These are phyloP conservation scores for Onychomys torridus DNA, from an alignment of 2,797 vertebrate species.

Conservation along the genomic window DNA sequence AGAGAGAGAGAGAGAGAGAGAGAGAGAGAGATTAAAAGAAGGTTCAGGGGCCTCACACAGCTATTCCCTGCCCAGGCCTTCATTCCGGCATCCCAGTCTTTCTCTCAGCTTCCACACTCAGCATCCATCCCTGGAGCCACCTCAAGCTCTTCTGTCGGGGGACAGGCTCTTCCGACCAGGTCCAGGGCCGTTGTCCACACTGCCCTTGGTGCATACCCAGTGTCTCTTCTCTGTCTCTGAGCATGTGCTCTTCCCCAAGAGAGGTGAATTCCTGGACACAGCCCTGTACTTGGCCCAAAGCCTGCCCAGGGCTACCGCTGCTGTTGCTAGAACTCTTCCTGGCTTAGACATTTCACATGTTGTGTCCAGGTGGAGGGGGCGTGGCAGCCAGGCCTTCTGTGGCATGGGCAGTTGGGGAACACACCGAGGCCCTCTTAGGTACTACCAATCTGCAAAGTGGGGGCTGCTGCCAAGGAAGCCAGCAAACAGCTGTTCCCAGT, in stretches of 20 bases:
- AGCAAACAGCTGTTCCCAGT: fast-evolving
- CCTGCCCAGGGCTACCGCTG: too few relatives aligned
- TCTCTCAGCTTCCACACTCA: fast-evolving
- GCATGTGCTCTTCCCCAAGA: background rate
- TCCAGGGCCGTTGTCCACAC: fast-evolving
- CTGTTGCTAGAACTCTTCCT: background rate
- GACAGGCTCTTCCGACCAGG: background rate
- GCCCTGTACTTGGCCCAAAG: background rate
- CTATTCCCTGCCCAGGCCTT: background rate
- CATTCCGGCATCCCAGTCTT: fast-evolving
- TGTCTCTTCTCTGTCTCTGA: background rate
- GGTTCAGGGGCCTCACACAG: background rate
- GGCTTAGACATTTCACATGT: background rate
- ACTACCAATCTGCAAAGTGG: background rate
- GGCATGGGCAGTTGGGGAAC: fast-evolving
- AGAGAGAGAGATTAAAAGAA: background rate
- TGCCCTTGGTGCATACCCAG: fast-evolving
- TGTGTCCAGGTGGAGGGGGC: too few relatives aligned
- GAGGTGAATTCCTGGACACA: background rate
- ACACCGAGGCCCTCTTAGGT: background rate
- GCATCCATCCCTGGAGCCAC: background rate
- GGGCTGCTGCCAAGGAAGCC: background rate
- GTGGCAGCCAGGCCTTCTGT: too few relatives aligned
- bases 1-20: too few relatives aligned
- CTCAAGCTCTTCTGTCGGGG: background rate